Conservation (phyloP, 2,797 vertebrate genomes). For the Mionectes olivaceus region DNA sequence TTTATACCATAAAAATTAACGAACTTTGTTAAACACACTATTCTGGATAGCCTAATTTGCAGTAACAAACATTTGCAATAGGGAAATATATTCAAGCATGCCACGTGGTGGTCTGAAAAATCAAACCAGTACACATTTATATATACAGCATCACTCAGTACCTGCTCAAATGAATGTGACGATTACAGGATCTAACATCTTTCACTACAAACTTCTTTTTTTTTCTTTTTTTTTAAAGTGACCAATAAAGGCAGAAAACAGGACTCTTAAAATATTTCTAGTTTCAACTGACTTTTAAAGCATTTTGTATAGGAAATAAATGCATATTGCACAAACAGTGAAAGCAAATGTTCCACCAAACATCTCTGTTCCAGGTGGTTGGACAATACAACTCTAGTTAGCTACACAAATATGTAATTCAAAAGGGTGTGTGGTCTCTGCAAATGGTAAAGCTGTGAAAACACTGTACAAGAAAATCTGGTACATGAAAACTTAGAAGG, state of each 20-base stretch:
- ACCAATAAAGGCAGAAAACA: slow-evolving; percentile 83
- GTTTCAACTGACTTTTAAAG: slow-evolving; percentile 91
- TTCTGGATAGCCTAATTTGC: slow-evolving; percentile 92
- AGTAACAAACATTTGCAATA: slow-evolving; percentile 91
- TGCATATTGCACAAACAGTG: slow-evolving; percentile 98
- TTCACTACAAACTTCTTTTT: slow-evolving; percentile 86
- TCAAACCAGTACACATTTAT: slow-evolving; percentile 89
- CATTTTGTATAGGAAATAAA: slow-evolving; percentile 88
- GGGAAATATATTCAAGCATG: slow-evolving; percentile 91
- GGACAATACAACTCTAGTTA: slow-evolving; percentile 79
- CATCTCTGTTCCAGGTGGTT: slow-evolving; percentile 84
- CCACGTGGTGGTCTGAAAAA: slow-evolving; percentile 92
- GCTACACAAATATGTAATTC: slow-evolving; percentile 77
- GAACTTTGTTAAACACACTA: slow-evolving; percentile 89
- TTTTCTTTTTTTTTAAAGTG: slow-evolving; percentile 73
- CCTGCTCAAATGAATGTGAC: slow-evolving; percentile 98
- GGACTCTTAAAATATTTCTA: slow-evolving; percentile 84
- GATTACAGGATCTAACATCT: slow-evolving; percentile 88
- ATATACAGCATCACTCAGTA: slow-evolving; percentile 99
- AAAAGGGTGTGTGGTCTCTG: slow-evolving; percentile 70
- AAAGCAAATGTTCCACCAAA: slow-evolving; percentile 93
- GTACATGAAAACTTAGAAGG: slow-evolving; percentile 81
- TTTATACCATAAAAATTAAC: slow-evolving; percentile 85
- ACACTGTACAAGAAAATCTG: slow-evolving; percentile 80
- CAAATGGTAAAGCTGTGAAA: slow-evolving; percentile 79